Evolutionary conservation across 2,888 invertebrate genomes (phyloP), one percentile per base, ranked within the genome.

Genomic region (Scelioninae gen. 1): DNA sequence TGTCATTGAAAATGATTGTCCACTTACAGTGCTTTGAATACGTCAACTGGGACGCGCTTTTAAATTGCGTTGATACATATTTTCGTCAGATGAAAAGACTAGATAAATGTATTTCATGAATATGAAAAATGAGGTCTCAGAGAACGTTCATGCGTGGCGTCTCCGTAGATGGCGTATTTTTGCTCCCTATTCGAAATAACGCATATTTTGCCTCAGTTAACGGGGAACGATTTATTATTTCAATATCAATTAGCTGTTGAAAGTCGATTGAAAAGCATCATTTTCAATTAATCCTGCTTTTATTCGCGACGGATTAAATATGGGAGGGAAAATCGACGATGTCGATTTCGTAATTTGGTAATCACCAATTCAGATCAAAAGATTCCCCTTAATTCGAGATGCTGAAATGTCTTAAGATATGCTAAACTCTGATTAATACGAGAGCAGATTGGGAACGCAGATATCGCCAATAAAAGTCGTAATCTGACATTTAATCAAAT

Each of bases 1-100:
- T 72, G 72, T 66, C 72, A 60, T 66, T 79, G 72, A 60, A 58
- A 79, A 45, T 65, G 78, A 71, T 72, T 72, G 72, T 72, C 72
- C 72, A 63, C 72, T 72, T 72, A 79, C 63, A 63, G 72, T 66
- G 72, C 51, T 11, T 16, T 31, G 72, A 72, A 79, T 79, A 66
- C 66, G 72, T 79, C 66, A 72, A 13, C 34, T 1, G 53, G 23
- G 47, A 62, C 40, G 49, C 43, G 63, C 56, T 43, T 58, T 71
- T 69, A 77, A 69, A 69, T 69, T 62, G 55, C 62, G 38, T 23
- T 77, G 69, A 69, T 77, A 77, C 68, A 77, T 77, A 77, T 69
- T 78, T 78, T 77, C 45, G 49, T 47, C 23, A 31, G 62, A 69
- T 69, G 62, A 68, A 69, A 77, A 58, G 66, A 53, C 49, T 13